Percentiles rank a stretch among this genome's conserved stretches.
Evolutionary conservation across 2,797 vertebrate genomes (phyloP).

Genomic region (Acrocephalus scirpaceus): DNA sequence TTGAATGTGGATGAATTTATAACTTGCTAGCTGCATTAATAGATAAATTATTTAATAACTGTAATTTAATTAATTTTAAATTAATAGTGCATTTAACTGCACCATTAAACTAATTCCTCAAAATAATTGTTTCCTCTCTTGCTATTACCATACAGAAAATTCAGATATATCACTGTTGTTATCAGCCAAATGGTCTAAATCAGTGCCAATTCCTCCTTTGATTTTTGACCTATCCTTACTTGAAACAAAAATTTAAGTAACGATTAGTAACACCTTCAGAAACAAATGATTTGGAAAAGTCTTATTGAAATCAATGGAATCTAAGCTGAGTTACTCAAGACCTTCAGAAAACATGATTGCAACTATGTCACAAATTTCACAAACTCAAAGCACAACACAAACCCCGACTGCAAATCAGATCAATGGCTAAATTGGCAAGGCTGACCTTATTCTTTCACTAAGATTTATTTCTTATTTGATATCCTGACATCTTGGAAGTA

Average conservation of each 20-base stretch:
- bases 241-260: neutral
- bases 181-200: neutral
- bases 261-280: neutral
- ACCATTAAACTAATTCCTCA: neutral
- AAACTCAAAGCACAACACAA: neutral
- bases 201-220: neutral
- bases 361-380: neutral
- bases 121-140: neutral
- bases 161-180: neutral
- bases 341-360: neutral
- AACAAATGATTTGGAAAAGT: neutral
- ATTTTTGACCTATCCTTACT: neutral
- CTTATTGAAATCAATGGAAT: neutral
- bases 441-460: neutral
- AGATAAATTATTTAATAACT: neutral
- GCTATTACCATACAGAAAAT: neutral
- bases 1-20: neutral
- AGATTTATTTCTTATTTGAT: neutral
- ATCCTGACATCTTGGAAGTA: neutral
- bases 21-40: neutral
- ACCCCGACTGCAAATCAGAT: neutral
- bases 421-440: neutral
- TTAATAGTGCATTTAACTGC: neutral
- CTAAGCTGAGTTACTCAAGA: neutral
- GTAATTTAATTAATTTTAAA: slow-evolving; percentile 2